Base-by-base conservation (phyloP, 2,888 invertebrate genomes). In the Epinotia brunnichana region DNA sequence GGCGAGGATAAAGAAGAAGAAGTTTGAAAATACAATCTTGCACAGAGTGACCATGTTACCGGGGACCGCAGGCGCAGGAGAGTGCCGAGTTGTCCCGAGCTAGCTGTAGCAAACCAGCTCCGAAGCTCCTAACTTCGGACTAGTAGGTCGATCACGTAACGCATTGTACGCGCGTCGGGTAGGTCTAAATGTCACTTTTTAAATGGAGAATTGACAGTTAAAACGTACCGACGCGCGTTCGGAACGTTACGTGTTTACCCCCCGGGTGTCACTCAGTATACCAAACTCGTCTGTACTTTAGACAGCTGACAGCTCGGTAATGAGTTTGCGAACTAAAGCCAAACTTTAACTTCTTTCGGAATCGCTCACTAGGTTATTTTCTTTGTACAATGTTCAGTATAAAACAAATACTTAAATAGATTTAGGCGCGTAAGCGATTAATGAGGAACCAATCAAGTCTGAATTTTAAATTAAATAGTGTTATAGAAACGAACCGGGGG, bases 281-380 rank as follows among this genome's bases (percentile, higher is more conserved):
- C 79, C 79, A 70, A 85, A 85, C 81, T 88, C 81, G 74, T 74
- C 81, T 81, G 77, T 81, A 82, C 82, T 84, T 82, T 76, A 79
- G 81, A 83, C 84, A 81, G 81, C 87, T 87, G 89, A 87, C 88
- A 88, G 87, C 81, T 87, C 63, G 74, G 85, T 90, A 89, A 90
- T 89, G 86, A 89, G 86, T 89, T 89, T 82, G 77, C 74, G 73
- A 81, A 81, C 78, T 83, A 77, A 85, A 85, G 83, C 84, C 84
- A 84, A 82, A 82, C 78, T 83, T 78, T 73, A 76, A 76, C 70
- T 74, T 71, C 74, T 74, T 74, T 72, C 44, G 39, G 51, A 63
- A 62, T 44, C 62, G 44, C 72, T 62, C 41, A 57, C 53, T n/a
- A 68, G 48, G 35, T 57, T 69, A 62, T 51, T 63, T 69, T 73